Conservation (phyloP, 2,797 vertebrate genomes). For the Pseudochirops cupreus region DNA sequence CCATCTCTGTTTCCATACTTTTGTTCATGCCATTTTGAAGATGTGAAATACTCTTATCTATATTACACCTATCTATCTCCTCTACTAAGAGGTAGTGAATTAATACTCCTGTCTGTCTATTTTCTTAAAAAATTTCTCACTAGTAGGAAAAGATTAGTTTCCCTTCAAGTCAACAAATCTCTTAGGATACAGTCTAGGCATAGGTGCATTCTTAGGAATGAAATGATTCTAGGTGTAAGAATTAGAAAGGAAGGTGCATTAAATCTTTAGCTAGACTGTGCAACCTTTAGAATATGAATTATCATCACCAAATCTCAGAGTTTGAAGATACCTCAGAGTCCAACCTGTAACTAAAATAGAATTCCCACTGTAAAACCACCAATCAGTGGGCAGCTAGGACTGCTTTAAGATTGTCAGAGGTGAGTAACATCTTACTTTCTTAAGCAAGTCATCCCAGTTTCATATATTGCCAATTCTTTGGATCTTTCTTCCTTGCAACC, state of each 20-base stretch:
- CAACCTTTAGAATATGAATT: not conserved
- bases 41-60: not conserved
- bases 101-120: not conserved
- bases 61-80: not conserved
- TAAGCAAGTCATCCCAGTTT: not conserved
- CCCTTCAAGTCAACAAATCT: slow-evolving; percentile 1
- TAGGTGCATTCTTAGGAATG: not conserved
- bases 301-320: not conserved
- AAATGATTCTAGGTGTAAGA: not conserved
- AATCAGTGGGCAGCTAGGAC: not conserved
- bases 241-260: not conserved
- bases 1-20: not conserved
- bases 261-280: not conserved
- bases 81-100: not conserved
- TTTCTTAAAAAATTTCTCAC: slow-evolving; percentile 1
- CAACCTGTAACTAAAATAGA: not conserved
- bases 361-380: not conserved
- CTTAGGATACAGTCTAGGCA: not conserved
- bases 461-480: not conserved
- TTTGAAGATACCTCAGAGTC: not conserved
- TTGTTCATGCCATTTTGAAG: not conserved
- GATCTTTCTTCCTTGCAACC: not conserved
- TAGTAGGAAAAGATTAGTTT: slow-evolving; percentile 15
- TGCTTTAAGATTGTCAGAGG: not conserved
- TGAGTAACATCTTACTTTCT: not conserved